Base-by-base conservation (phyloP, 2,888 invertebrate species). In the Chymomyza procnemis region DNA sequence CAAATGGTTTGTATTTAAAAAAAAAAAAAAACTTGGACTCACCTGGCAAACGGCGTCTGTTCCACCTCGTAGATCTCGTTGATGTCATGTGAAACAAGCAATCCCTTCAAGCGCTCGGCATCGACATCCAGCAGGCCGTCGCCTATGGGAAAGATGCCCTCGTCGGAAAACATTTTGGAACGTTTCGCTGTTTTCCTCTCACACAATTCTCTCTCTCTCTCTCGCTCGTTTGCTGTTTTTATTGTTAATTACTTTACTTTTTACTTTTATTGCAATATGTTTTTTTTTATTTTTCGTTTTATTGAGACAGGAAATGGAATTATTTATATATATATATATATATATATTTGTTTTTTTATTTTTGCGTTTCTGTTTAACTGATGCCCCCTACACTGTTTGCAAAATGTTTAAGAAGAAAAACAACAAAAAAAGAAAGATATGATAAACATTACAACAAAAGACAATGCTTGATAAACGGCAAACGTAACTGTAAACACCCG, bases 31-130 rank as follows among this genome's bases (percentile, higher is more conserved):
- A n/a, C n/a, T 6, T 41, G 16, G 34, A 80, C 92, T 92, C 92
- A 95, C 96, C 96, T 95, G 93, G 95, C 96, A 92, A 96, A 95
- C 89, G 95, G 95, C 88, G 95, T 95, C 92, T 95, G 95, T 91
- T 96, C 95, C 87, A 96, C 95, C 91, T 95, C 94, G 91, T 95
- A 96, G 78, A 95, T 93, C 85, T 94, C 94, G 84, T 94, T 93
- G 91, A 96, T 95, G 85, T 95, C 94, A 89, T 94, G 94, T 90
- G 93, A 93, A 85, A 94, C 94, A 90, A 95, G 93, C 90, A 95
- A 92, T 90, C 93, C 93, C 87, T 93, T 92, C 85, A 95, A 92
- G 88, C 93, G 92, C 85, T 94, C 94, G 90, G 94, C 93, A 66
- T 94, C 93, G 88, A 95, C 92, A 92, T 94, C 94, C 91, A 95